Conservation (phyloP, 2,113 vertebrate genomes). For the Heptranchias perlo region DNA sequence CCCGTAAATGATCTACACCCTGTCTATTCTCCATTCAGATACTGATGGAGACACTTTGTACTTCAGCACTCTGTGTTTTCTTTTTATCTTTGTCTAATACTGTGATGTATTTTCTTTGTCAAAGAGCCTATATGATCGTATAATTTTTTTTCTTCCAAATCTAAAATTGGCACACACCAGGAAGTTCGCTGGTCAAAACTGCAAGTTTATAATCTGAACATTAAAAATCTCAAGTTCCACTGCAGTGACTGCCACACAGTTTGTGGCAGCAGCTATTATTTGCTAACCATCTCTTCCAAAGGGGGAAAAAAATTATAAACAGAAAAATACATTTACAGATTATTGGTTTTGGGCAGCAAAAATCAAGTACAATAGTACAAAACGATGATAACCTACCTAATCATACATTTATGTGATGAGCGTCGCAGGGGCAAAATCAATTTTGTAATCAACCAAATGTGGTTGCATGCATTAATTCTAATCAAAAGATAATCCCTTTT, state of each 20-base stretch:
- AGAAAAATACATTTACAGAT: background rate
- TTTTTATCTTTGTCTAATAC: background rate
- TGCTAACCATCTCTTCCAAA: background rate
- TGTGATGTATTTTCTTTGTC: background rate
- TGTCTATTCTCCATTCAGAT: background rate
- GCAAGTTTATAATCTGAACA: background rate
- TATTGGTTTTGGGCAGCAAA: background rate
- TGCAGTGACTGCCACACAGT: background rate
- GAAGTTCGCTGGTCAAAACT: background rate
- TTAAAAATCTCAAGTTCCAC: background rate
- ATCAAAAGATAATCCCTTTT: too few species aligned
- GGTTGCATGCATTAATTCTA: background rate
- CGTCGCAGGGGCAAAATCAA: background rate
- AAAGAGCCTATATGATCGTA: background rate
- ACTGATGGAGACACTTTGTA: background rate
- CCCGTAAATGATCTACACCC: background rate
- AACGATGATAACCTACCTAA: background rate
- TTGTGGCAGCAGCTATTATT: background rate
- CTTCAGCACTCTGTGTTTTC: background rate
- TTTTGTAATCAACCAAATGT: background rate
- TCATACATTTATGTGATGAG: background rate
- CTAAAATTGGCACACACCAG: background rate
- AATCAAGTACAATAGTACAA: background rate
- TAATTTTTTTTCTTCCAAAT: background rate
- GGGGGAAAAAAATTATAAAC: background rate